Conservation (phyloP, 2,113 vertebrate species). For the Saccopteryx leptura region DNA sequence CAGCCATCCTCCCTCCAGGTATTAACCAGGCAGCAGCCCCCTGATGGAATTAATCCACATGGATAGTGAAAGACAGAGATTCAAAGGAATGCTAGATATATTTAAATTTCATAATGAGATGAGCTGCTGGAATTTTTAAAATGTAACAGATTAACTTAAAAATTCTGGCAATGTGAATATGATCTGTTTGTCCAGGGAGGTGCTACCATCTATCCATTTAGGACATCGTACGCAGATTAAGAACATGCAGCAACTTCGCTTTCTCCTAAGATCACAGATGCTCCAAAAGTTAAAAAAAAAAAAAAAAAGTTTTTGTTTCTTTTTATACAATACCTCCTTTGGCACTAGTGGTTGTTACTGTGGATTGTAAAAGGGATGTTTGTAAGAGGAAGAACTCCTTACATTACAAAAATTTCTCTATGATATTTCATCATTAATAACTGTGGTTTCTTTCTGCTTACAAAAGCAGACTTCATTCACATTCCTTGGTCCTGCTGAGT, state of each 20-base stretch:
- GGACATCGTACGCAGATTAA: background rate
- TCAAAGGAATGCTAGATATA: background rate
- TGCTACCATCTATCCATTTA: background rate
- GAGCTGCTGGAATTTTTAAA: constrained; percentile 57
- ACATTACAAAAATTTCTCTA: constrained; percentile 49
- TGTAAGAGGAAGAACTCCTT: constrained; percentile 43
- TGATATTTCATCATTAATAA: constrained; percentile 63
- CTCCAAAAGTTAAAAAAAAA: background rate
- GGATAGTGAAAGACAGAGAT: background rate
- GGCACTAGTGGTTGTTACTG: background rate
- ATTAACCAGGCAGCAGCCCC: background rate
- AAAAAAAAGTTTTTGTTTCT: background rate
- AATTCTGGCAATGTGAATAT: background rate
- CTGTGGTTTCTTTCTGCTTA: constrained; percentile 51
- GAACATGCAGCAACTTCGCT: background rate
- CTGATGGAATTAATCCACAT: background rate
- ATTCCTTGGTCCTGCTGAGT: constrained; percentile 65
- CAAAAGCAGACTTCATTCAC: constrained; percentile 67
- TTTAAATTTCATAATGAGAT: constrained; percentile 59
- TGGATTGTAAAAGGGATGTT: constrained; percentile 26
- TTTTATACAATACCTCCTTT: background rate
- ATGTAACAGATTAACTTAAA: constrained; percentile 26
- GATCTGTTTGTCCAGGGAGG: background rate
- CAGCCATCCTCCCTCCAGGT: background rate
- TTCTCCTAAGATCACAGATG: constrained; percentile 26